phyloP scores from a whole-genome alignment of 2,113 vertebrate genomes.

The Cynocephalus volans region DNA sequence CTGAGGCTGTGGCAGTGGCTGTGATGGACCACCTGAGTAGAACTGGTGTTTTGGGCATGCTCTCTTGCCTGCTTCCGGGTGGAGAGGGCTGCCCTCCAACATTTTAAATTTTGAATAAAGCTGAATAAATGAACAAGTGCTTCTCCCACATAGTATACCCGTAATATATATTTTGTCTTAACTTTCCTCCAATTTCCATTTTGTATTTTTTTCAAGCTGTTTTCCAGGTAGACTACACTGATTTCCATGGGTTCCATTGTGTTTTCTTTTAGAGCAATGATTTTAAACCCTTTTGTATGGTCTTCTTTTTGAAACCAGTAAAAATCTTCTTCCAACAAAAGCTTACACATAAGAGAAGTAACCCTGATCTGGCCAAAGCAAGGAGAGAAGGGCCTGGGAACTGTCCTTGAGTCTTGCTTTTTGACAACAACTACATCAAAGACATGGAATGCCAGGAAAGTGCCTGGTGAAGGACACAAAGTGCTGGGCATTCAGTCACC shows the following conservation, averaged over 20 bases:
- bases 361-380: neutral
- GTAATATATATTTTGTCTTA: no score
- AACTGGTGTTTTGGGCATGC: no score
- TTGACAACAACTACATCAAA: neutral
- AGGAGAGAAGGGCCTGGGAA: neutral
- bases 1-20: no score
- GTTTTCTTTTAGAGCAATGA: neutral
- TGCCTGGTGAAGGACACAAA: neutral
- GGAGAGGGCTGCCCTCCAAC: neutral
- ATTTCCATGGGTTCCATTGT: no score
- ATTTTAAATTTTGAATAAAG: neutral
- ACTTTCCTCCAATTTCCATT: no score
- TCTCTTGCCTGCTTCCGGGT: no score
- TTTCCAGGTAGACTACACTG: neutral
- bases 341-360: neutral
- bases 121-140: neutral
- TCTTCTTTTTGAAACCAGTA: neutral
- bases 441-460: neutral
- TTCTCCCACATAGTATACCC: accelerated
- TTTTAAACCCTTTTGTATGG: neutral
- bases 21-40: no score
- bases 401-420: neutral
- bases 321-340: neutral
- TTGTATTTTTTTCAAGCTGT: neutral
- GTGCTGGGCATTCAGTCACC: neutral